phyloP scores from a whole-genome alignment of 2,113 vertebrate genomes.

The Trematomus loennbergii region DNA sequence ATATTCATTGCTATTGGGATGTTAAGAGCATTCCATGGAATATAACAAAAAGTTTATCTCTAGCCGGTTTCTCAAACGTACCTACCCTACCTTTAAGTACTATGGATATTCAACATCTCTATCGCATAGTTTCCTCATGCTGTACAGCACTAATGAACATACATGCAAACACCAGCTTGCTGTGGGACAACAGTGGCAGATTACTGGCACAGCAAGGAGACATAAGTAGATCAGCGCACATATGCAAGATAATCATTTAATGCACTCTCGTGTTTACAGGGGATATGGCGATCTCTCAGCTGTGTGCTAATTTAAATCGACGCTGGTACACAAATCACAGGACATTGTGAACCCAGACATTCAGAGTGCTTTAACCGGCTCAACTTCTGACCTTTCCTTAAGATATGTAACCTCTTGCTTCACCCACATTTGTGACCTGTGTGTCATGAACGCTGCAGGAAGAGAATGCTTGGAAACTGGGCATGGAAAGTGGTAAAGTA shows the following conservation, averaged over 20 bases:
- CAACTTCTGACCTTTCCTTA: conserved; percentile 51
- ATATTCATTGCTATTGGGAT: too few species aligned
- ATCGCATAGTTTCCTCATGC: too few species aligned
- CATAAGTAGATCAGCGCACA: conserved; percentile 55
- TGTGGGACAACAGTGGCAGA: conserved; percentile 11
- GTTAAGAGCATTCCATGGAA: too few species aligned
- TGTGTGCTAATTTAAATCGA: conserved; percentile 48
- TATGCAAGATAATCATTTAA: conserved; percentile 56
- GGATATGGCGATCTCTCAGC: conserved; percentile 28
- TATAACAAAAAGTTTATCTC: too few species aligned
- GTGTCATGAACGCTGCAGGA: background rate
- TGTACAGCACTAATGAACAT: background rate
- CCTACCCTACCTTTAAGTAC: too few species aligned
- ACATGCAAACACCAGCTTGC: background rate
- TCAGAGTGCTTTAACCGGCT: conserved; percentile 41
- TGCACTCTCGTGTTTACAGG: conserved; percentile 37
- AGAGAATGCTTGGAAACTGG: conserved; percentile 32
- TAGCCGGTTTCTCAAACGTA: too few species aligned
- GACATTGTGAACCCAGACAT: conserved; percentile 32
- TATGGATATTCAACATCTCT: too few species aligned
- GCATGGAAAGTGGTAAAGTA: conserved; percentile 12
- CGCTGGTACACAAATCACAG: conserved; percentile 55
- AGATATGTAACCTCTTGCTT: conserved; percentile 25
- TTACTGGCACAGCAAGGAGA: conserved; percentile 24
- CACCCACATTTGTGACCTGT: background rate